These are phyloP conservation scores for Oligia strigilis DNA, from an alignment of 2,888 invertebrate genomes.

Conservation along the genomic window DNA sequence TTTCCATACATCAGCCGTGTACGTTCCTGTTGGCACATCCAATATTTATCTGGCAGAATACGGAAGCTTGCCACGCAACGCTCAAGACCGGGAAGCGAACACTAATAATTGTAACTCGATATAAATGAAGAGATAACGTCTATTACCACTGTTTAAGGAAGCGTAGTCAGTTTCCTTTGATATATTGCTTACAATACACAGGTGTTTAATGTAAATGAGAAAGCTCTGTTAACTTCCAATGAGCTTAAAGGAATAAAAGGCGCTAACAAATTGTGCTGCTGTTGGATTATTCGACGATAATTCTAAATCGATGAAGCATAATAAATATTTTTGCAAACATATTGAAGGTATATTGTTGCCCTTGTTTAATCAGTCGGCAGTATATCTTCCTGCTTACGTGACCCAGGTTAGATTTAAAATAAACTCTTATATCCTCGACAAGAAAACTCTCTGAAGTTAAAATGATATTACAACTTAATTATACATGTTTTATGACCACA, in stretches of 20 bases:
- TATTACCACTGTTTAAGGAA: slow-evolving; percentile 84
- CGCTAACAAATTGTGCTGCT: slow-evolving; percentile 36
- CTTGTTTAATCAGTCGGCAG: not conserved
- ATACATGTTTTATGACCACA: slow-evolving; percentile 45
- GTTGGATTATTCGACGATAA: slow-evolving; percentile 20
- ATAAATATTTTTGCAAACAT: not conserved
- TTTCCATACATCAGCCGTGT: slow-evolving; percentile 66
- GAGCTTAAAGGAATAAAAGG: slow-evolving; percentile 36
- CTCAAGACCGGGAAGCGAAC: slow-evolving; percentile 78
- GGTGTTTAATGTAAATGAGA: slow-evolving; percentile 69
- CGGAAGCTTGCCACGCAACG: slow-evolving; percentile 80
- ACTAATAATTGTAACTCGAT: slow-evolving; percentile 86
- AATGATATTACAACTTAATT: slow-evolving; percentile 41
- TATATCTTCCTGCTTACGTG: not conserved
- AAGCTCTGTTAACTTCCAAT: slow-evolving; percentile 52
- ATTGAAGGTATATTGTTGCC: not conserved
- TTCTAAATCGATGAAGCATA: not conserved
- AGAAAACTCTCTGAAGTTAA: slow-evolving; percentile 29
- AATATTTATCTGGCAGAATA: slow-evolving; percentile 71
- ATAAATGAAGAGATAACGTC: slow-evolving; percentile 86
- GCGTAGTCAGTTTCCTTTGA: slow-evolving; percentile 76
- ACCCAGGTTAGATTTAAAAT: slow-evolving; percentile 2
- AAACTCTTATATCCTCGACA: slow-evolving; percentile 13
- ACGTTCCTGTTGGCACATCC: slow-evolving; percentile 75
- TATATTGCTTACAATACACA: slow-evolving; percentile 70